Base-by-base conservation (phyloP, 2,113 vertebrate genomes). In the Propithecus coquereli region DNA sequence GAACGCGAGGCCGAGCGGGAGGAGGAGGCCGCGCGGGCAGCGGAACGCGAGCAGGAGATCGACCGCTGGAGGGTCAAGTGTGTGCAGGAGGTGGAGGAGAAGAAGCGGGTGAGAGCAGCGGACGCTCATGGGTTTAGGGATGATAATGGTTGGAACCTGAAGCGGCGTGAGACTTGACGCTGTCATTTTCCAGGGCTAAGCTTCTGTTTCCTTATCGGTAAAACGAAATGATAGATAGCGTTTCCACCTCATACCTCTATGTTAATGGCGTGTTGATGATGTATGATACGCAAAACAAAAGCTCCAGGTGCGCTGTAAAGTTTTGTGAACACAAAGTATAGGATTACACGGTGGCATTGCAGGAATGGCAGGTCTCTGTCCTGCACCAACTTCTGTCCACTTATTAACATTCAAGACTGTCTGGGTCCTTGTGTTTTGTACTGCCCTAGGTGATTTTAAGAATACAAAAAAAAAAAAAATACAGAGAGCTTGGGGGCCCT, bases 1-100 rank as follows among this genome's bases (percentile, higher is more conserved):
- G 98, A 98, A 3, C 97, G 86, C 5, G 22, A 91, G 30, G 98
- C 99, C 13, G 98, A 99, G 71, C 85, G 96, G 50, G 97, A 98
- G 47, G 98, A 97, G 32, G 97, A 96, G 59, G 98, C 97, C 87
- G 98, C 98, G 0, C 98, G 97, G 17, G 96, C 98, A 0, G 98
- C 98, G 0, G 98, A 99, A 85, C 98, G 98, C 8, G 99, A 99
- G 90, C 99, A 99, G 2, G 98, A 95, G 52, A 99, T 99, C 47
- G 99, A 99, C 81, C 98, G 97, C 74, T 99, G 99, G 99, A 98
- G 99, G 87, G 98, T 98, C 93, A 99, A 99, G 92, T 96, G 99
- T 47, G 98, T 99, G 65, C 99, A 98, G 76, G 96, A 99, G 91
- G 99, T 98, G 76, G 99, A 99, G 96, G 99, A 99, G 95, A 99